Evolutionary conservation across 2,888 invertebrate genomes (phyloP).

Genomic region (Campopleginae sp.): DNA sequence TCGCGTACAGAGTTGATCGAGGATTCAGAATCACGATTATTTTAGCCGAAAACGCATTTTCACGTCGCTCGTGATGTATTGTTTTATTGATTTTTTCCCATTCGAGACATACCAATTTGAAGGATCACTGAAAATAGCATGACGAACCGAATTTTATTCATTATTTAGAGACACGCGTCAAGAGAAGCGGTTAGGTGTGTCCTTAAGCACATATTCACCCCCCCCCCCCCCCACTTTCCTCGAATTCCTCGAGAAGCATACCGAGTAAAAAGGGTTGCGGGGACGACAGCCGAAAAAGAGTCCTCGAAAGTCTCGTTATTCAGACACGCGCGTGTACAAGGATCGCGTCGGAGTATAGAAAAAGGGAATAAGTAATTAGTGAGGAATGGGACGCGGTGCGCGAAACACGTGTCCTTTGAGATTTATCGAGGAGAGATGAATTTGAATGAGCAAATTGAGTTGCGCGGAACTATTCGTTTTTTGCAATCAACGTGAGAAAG

Average conservation of each 20-base stretch:
- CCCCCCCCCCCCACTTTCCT: neutral
- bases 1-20: no score
- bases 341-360: neutral
- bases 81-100: no score
- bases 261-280: neutral
- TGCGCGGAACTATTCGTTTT: neutral
- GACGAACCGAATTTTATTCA: neutral
- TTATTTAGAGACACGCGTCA: conserved; percentile 7
- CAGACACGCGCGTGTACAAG: conserved; percentile 9
- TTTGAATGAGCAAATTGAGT: neutral
- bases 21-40: neutral
- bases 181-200: neutral
- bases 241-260: neutral
- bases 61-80: neutral
- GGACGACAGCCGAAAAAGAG: neutral
- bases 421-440: neutral
- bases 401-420: neutral
- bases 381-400: neutral
- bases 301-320: conserved; percentile 5
- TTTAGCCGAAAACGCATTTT: neutral
- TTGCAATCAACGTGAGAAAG: neutral
- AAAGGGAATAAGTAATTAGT: neutral
- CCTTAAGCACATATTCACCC: neutral
- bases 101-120: neutral
- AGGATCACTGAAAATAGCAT: neutral